These are phyloP conservation scores for Epinephelus awoara DNA, from an alignment of 2,797 vertebrate genomes.

Conservation along the genomic window DNA sequence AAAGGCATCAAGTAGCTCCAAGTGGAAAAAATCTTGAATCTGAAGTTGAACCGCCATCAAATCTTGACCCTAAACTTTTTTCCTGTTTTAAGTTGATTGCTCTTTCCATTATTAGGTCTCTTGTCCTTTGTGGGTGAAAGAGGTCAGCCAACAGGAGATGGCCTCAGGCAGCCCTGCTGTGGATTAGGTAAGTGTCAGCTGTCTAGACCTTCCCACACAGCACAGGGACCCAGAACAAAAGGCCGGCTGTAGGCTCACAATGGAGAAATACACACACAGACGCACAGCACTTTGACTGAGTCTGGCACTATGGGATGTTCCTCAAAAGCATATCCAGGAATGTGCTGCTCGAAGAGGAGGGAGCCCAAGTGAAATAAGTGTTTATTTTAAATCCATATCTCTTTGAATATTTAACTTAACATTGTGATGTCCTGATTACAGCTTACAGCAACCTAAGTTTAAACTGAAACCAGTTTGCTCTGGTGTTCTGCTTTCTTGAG, in stretches of 20 bases:
- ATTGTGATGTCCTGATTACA: conserved; percentile 2
- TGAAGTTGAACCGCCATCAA: not conserved
- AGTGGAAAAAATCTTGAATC: not conserved
- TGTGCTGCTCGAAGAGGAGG: conserved; percentile 7
- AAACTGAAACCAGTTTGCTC: not conserved
- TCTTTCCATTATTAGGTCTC: conserved; percentile 8
- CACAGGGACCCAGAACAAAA: conserved; percentile 71
- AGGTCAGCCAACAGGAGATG: conserved; percentile 53
- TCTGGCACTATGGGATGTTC: conserved; percentile 57
- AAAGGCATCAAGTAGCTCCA: not conserved
- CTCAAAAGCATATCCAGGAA: conserved; percentile 64
- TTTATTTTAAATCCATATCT: not conserved
- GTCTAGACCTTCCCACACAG: conserved; percentile 70
- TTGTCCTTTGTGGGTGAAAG: conserved; percentile 39
- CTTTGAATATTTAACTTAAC: not conserved
- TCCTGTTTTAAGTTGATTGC: not conserved
- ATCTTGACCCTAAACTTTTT: not conserved
- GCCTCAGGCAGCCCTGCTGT: conserved; percentile 59
- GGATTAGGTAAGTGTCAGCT: conserved; percentile 76
- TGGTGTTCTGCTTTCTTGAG: not conserved
- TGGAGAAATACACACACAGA: conserved; percentile 65
- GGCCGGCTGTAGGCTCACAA: conserved; percentile 59
- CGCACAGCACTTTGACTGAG: conserved; percentile 18
- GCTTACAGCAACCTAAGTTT: not conserved
- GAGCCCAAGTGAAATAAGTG: not conserved